Base-by-base conservation (phyloP, 2,888 invertebrate species). In the Platypus cylindrus region DNA sequence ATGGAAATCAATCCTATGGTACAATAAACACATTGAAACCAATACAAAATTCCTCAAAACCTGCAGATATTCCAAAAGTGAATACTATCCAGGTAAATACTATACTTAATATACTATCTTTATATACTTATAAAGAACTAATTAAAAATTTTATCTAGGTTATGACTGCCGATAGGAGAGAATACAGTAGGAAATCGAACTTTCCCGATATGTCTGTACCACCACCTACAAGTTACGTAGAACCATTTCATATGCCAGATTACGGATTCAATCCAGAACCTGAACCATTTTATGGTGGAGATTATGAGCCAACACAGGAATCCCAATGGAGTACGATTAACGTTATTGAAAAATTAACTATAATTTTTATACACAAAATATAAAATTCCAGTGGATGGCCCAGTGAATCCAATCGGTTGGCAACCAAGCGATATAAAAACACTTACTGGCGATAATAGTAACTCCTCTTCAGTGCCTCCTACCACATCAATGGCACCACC, bases 141-240 rank as follows among this genome's bases (percentile, higher is more conserved):
- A 15, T 32, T 33, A 22, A 30, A 32, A 32, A 22, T 11, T 37
- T 42, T 30, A 22, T 20, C 22, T 53, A 78, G 75, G 87, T 89
- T 28, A 86, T 90, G 87, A 87, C 89, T 7, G 87, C 86, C 2
- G 89, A 90, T 58, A 73, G 87, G 37, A 70, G 87, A 40, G 87
- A 87, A 60, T 89, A 87, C 59, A 83, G 82, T 26, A 65, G 78
- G 17, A 74, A 75, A 52, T 75, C 75, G 38, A 68, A 67, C 33
- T 71, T 70, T 45, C 73, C 72, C 28, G 75, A 73, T 46, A 64
- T 71, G 69, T 71, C 71, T 31, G 71, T 75, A 32, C 72, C 74
- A 2, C 70, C 69, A n/a, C 70, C 70, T 9, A 55, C 63, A 51
- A 55, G 63, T 51, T 38, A 62, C 48, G 39, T 63, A 52, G 51